A percentile compares a stretch with the other conserved stretches of the same genome.
These are phyloP conservation scores for Drosophila ezoana DNA, from an alignment of 2,888 invertebrate species.

Conservation along the genomic window DNA sequence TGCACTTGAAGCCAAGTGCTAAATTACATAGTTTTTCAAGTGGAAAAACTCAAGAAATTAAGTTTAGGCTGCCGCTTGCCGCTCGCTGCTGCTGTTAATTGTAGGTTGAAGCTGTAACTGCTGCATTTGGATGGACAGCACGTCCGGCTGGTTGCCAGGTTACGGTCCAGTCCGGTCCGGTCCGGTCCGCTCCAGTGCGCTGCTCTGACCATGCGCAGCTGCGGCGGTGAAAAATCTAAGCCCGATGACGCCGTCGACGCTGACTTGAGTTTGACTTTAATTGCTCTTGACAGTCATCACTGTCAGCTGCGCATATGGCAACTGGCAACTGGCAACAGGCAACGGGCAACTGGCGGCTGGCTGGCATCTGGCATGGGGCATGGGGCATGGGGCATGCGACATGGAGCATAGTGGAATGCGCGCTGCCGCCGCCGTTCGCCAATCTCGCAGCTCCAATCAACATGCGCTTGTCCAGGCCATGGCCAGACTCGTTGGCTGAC, in stretches of 20 bases:
- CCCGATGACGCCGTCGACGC: slow-evolving; percentile 50
- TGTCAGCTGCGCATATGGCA: slow-evolving; percentile 54
- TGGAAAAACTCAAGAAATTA: slow-evolving; percentile 79
- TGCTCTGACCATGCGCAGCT: slow-evolving; percentile 69
- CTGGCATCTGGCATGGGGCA: slow-evolving; percentile 37
- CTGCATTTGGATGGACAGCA: slow-evolving; percentile 74
- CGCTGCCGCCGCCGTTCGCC: slow-evolving; percentile 60
- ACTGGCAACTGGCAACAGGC: slow-evolving; percentile 16
- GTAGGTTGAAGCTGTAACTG: slow-evolving; percentile 65
- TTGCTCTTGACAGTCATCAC: slow-evolving; percentile 84
- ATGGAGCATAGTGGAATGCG: slow-evolving; percentile 49
- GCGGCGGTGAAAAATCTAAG: slow-evolving; percentile 79
- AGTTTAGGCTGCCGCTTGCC: slow-evolving; percentile 75
- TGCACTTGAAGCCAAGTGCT: slow-evolving; percentile 74
- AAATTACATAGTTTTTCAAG: slow-evolving; percentile 81
- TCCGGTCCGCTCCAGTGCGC: slow-evolving; percentile 33
- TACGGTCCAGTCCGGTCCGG: slow-evolving; percentile 28
- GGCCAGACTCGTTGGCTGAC: slow-evolving; percentile 39
- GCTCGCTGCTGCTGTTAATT: slow-evolving; percentile 62
- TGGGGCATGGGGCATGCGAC: slow-evolving; percentile 20
- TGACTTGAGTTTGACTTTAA: slow-evolving; percentile 83
- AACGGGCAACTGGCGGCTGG: slow-evolving; percentile 18
- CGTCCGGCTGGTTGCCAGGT: slow-evolving; percentile 57
- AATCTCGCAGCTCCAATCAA: slow-evolving; percentile 78
- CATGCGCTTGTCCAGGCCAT: slow-evolving; percentile 72